Evolutionary conservation across 2,888 invertebrate species (phyloP), one percentile per base, ranked within the genome.

Genomic region (Andrena trimmerana): DNA sequence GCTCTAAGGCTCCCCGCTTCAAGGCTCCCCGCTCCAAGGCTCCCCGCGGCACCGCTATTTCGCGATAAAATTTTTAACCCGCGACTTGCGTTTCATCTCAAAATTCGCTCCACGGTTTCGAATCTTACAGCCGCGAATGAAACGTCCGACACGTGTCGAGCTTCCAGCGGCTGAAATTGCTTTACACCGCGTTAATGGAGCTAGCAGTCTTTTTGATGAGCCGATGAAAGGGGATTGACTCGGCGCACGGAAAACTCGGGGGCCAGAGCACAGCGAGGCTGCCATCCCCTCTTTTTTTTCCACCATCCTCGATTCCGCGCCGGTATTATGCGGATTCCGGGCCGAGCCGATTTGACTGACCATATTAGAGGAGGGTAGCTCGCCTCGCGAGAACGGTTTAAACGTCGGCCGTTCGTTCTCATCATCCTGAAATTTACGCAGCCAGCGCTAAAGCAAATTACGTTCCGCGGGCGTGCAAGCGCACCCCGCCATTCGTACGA

Each of bases 361-460:
- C 80, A 78, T 77, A 86, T 88, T 89, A 89, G 78, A 81, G 85
- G 68, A 42, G 42, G 76, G 83, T 87, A 88, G 83, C 86, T 83
- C 65, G 52, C 78, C 65, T 29, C 54, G n/a, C 27, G 42, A 63
- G 83, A 89, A 87, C 82, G 79, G 67, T 85, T 90, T 91, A 90
- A 91, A 86, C 88, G 87, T 62, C 75, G 82, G 75, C 81, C 91
- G 88, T 90, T 90, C 87, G 89, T 91, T 91, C 88, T 90, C 92
- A 90, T 92, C 90, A 89, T 85, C 86, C 81, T 78, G 81, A 87
- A 91, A 92, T 92, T 92, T 92, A 92, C 88, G 90, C 81, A 78
- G 82, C 82, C 79, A 63, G 75, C 81, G 86, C 85, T 87, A 88
- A 88, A 89, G 90, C 88, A 90, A 92, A 92, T 92, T 92, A 90